These are phyloP conservation scores for Kryptolebias marmoratus DNA, from an alignment of 2,113 vertebrate genomes.

Conservation along the genomic window DNA sequence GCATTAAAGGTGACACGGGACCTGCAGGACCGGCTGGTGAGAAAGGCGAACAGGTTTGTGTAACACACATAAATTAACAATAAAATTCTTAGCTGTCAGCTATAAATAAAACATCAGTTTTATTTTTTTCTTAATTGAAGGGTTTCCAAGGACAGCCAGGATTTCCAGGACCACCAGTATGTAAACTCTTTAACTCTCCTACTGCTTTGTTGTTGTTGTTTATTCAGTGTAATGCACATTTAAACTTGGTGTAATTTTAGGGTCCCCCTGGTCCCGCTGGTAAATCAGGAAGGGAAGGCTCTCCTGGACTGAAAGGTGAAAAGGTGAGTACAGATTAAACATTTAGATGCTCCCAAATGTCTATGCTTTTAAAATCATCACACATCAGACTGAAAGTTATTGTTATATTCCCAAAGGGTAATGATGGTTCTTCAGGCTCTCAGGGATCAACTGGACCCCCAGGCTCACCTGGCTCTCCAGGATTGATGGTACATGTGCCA, in stretches of 20 bases:
- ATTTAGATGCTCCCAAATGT: neutral
- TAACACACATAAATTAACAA: neutral
- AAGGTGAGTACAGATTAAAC: slow-evolving; percentile 76
- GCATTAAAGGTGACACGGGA: slow-evolving; percentile 90
- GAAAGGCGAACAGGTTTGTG: slow-evolving; percentile 90
- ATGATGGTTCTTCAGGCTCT: slow-evolving; percentile 84
- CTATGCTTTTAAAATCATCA: neutral
- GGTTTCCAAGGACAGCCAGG: slow-evolving; percentile 93
- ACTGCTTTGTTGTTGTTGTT: neutral
- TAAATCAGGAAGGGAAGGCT: slow-evolving; percentile 86
- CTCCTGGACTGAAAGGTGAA: slow-evolving; percentile 85
- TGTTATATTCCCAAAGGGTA: slow-evolving; percentile 80
- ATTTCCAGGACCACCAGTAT: slow-evolving; percentile 90
- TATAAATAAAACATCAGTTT: neutral
- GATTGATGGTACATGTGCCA: slow-evolving; percentile 71
- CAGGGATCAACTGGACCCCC: slow-evolving; percentile 81
- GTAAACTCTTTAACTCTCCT: slow-evolving; percentile 47
- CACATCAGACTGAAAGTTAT: slow-evolving; percentile 7
- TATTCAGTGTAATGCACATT: neutral
- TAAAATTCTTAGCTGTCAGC: neutral
- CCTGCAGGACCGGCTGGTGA: slow-evolving; percentile 81
- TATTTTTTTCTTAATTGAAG: slow-evolving; percentile 68
- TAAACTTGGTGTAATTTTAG: slow-evolving; percentile 67
- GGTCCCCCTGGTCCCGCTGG: slow-evolving; percentile 89
- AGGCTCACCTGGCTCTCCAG: slow-evolving; percentile 86